Base-by-base conservation (phyloP, 2,888 invertebrate species). In the Ectropis crepuscularia region DNA sequence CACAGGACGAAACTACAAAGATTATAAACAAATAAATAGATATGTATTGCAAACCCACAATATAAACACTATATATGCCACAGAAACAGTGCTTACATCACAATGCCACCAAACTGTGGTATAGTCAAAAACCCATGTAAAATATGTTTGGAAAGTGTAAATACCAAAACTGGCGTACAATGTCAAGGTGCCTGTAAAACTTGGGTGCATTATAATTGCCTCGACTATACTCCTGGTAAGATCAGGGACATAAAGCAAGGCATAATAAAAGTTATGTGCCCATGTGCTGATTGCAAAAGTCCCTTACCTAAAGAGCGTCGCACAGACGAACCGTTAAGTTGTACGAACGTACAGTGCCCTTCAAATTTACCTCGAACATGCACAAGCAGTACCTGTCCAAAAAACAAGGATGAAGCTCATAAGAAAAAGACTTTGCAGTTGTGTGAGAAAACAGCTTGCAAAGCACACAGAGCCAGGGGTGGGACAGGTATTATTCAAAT, bases 181-280 rank as follows among this genome's bases (percentile, higher is more conserved):
- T 92, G 92, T 62, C 78, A 86, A 53, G 91, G 92, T 0, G 83
- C 82, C 0, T 92, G 92, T 57, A 70, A 79, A 37, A 78, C 74
- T 9, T 92, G 90, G 90, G 80, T 88, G 1, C 92, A 92, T 62
- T 92, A 78, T 71, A 68, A 58, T 6, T 92, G 92, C 66, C 67
- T 90, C 0, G 82, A 88, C 68, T 90, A 87, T 68, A 89, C 90
- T 0, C 88, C 88, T 9, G 90, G 89, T 0, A 86, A 83, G 74
- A 83, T 92, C 28, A 81, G 75, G 36, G 90, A 90, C 47, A 86
- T 92, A 54, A 88, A 87, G 66, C 73, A 77, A 0, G 89, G 88
- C 1, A 68, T 83, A 1, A 88, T 91, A 39, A 81, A 78, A 64
- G 80, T 92, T 0, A 83, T 77, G 0, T 92, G 92, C n/a, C 90